phyloP scores from a whole-genome alignment of 2,888 invertebrate species.

The Tridacna crocea region DNA sequence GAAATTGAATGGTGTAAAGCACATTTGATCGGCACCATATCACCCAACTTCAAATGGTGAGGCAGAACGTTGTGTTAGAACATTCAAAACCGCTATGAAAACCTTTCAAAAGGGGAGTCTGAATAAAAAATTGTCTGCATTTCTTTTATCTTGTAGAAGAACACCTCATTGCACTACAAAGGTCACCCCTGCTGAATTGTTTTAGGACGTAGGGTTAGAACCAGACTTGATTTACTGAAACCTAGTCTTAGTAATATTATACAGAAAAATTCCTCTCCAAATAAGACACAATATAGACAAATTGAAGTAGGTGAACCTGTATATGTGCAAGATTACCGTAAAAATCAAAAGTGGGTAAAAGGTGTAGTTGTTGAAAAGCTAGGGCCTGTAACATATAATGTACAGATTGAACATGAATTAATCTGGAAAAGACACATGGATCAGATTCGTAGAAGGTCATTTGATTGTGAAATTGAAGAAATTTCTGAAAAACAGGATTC shows the following conservation, averaged over 20 bases:
- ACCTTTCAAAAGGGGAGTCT: not conserved
- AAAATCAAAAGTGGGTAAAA: conserved; percentile 1
- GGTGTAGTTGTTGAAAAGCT: not conserved
- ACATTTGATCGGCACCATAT: not conserved
- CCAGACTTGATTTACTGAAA: not conserved
- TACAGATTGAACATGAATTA: not conserved
- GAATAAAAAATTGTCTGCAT: not conserved
- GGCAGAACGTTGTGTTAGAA: not conserved
- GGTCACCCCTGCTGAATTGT: not conserved
- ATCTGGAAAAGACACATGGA: not conserved
- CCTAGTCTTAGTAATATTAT: no score
- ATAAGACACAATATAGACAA: not conserved
- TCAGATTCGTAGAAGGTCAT: not conserved
- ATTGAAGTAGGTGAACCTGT: conserved; percentile 9
- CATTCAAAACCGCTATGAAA: conserved; percentile 18
- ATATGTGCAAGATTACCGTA: conserved; percentile 5
- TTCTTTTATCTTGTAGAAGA: not conserved
- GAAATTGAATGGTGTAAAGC: not conserved
- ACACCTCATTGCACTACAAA: conserved; percentile 2
- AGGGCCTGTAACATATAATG: not conserved
- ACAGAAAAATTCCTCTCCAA: not conserved
- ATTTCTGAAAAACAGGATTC: not conserved
- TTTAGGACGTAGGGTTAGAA: not conserved
- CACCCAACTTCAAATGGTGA: conserved; percentile 3
- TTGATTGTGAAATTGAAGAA: conserved; percentile 1